phyloP scores from a whole-genome alignment of 1,140 invertebrate genomes.

The Musca vetustissima region DNA sequence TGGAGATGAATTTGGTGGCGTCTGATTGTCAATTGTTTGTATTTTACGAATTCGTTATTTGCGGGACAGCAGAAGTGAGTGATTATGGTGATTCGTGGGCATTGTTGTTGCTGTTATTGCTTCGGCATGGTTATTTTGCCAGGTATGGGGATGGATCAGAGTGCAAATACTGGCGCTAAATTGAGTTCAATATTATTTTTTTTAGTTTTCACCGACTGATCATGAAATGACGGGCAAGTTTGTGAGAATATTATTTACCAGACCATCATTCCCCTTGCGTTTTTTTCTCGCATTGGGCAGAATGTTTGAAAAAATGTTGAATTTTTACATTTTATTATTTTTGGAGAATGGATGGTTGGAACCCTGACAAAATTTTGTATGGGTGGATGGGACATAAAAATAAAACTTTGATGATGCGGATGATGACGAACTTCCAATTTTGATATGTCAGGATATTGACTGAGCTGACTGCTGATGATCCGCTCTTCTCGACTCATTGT shows the following conservation, averaged over 20 bases:
- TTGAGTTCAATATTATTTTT: conserved; percentile 9
- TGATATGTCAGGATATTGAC: no score
- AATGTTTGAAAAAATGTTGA: not conserved
- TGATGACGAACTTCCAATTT: not conserved
- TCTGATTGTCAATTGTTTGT: conserved; percentile 15
- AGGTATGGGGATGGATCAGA: not conserved
- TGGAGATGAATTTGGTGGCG: conserved; percentile 20
- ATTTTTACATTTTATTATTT: conserved; percentile 15
- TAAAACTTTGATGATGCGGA: not conserved
- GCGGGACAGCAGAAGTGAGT: no score
- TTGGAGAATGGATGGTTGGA: not conserved
- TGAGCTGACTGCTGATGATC: not conserved
- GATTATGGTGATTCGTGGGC: no score
- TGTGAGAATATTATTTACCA: conserved; percentile 19
- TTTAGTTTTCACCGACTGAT: no score
- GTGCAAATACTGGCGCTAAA: conserved; percentile 20
- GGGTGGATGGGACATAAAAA: not conserved
- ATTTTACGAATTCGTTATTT: not conserved
- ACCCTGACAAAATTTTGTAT: not conserved
- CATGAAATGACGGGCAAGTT: no score
- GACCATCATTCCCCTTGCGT: no score
- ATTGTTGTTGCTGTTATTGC: not conserved
- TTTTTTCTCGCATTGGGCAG: no score
- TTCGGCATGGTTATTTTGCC: conserved; percentile 1
- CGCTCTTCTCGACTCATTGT: not conserved